Base-by-base conservation (phyloP, 2,888 invertebrate species). In the Drosophila koepferae region DNA sequence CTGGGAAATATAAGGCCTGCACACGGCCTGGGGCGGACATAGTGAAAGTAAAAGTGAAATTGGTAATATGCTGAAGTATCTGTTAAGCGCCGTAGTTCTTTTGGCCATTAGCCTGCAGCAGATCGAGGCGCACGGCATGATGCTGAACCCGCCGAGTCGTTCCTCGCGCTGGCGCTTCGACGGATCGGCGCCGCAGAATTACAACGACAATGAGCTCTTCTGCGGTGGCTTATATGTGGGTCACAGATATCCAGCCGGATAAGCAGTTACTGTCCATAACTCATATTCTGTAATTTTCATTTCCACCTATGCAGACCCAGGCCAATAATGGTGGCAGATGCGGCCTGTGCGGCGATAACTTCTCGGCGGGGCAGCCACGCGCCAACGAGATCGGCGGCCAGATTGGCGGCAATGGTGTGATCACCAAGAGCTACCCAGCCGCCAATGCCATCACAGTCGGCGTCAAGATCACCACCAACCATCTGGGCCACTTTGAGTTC, bases 341-440 rank as follows among this genome's bases (percentile, higher is more conserved):
- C 80, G 95, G 95, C 1, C 74, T 93, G 7, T 95, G 95, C 80
- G 95, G 95, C 8, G 95, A 95, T 81, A 90, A 93, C 72, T 94
- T 92, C 64, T 82, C 89, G 4, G 49, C 90, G 3, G 53, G 90
- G 2, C 91, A 80, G 34, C 95, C 95, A 0, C 92, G 95, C 66
- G 85, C 92, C 2, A 94, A 95, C 80, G 95, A 95, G 83, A 93
- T 95, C 63, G 94, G 94, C 8, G 95, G 95, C 6, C 76, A 65
- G 43, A 94, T 93, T 81, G 94, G 93, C 51, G 94, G 94, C 68
- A 82, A 77, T n/a, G 94, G 94, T 3, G 94, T 92, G 5, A 93
- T 94, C 56, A 94, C 94, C 1, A 82, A 86, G 74, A 91, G 77
- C 80, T 94, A 94, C 80, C 75, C 63, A 14, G 61, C 81, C 1